These are phyloP conservation scores for Myotis planiceps DNA, from an alignment of 2,797 vertebrate genomes.

Conservation along the genomic window DNA sequence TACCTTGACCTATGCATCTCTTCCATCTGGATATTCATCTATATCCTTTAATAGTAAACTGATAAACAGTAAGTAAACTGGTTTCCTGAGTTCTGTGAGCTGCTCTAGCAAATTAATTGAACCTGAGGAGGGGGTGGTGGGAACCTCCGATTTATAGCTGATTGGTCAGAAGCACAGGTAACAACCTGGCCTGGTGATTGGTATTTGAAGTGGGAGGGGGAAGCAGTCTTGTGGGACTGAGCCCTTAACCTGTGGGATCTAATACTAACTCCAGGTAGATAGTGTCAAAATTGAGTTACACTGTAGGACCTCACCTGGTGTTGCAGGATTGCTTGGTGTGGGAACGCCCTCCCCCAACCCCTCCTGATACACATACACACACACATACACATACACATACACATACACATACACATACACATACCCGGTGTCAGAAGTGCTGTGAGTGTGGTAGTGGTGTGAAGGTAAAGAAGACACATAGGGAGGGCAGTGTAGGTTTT, in stretches of 20 bases:
- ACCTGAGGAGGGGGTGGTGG: neutral
- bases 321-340: neutral
- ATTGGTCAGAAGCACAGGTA: neutral
- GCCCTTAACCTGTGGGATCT: neutral
- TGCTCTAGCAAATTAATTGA: neutral
- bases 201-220: neutral
- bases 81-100: neutral
- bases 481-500: neutral
- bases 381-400: no score
- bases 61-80: neutral
- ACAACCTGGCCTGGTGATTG: neutral
- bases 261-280: neutral
- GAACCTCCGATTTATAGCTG: neutral
- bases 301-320: neutral
- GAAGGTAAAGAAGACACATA: neutral
- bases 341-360: neutral
- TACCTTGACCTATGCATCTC: neutral
- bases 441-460: neutral
- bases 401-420: neutral
- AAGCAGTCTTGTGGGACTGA: neutral
- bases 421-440: neutral
- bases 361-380: neutral
- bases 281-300: neutral
- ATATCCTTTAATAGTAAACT: neutral
- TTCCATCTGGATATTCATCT: neutral